phyloP scores from a whole-genome alignment of 53 echinoderm and acorn worm species.

The Zoroaster sp. region DNA sequence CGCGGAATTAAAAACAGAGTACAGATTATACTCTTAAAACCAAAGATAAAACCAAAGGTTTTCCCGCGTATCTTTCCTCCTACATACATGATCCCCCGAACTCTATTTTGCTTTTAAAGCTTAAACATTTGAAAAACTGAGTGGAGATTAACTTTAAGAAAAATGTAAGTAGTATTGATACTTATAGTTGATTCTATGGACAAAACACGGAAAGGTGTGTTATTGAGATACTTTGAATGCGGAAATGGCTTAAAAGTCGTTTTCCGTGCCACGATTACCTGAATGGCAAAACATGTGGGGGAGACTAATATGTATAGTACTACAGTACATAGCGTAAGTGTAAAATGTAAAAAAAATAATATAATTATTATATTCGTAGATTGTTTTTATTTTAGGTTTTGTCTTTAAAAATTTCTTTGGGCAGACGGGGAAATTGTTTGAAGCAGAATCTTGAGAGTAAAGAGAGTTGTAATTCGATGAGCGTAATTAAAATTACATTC shows the following conservation, averaged over 20 bases:
- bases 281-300: neutral
- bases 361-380: conserved; percentile 56
- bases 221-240: neutral
- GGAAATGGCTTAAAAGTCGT: neutral
- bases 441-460: too few relatives aligned
- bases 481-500: too few relatives aligned
- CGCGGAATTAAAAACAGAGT: neutral
- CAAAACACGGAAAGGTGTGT: neutral
- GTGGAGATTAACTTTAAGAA: neutral
- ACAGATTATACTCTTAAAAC: neutral
- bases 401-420: neutral
- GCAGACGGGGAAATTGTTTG: neutral
- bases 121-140: neutral
- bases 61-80: conserved; percentile 10
- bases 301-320: conserved; percentile 39
- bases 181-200: neutral
- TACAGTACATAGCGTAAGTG: conserved; percentile 43
- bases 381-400: conserved; percentile 3
- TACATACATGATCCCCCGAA: neutral
- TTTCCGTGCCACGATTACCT: neutral
- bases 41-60: conserved; percentile 41
- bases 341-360: conserved; percentile 22
- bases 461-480: too few relatives aligned
- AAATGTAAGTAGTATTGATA: neutral
- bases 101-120: conserved; percentile 30